Conservation (phyloP, 1,140 invertebrate species). For the Zaprionus capensis region DNA sequence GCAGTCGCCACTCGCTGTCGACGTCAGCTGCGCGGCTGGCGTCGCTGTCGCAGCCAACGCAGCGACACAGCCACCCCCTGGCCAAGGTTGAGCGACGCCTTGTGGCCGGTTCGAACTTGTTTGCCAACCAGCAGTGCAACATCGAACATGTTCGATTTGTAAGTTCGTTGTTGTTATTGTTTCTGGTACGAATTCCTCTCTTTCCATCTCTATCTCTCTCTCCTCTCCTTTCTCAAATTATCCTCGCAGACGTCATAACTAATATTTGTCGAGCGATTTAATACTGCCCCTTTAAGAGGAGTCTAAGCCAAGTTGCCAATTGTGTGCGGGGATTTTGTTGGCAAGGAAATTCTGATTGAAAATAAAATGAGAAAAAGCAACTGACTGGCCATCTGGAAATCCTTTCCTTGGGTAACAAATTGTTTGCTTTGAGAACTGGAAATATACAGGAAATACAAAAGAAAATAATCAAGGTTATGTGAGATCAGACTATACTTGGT, state of each 20-base stretch:
- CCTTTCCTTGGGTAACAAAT: no score
- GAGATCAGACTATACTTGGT: no score
- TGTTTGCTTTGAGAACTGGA: no score
- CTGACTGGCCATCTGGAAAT: not conserved
- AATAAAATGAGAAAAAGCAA: not conserved
- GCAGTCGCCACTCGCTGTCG: no score
- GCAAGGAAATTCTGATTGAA: not conserved
- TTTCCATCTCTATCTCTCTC: not conserved
- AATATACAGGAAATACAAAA: no score
- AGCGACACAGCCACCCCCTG: conserved; percentile 27
- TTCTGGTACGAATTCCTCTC: not conserved
- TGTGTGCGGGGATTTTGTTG: not conserved
- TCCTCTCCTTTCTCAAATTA: not conserved
- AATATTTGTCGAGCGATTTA: conserved; percentile 1
- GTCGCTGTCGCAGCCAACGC: conserved; percentile 24
- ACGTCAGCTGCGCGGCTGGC: conserved; percentile 22
- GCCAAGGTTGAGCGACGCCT: conserved; percentile 19
- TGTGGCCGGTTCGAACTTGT: conserved; percentile 57
- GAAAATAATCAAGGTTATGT: no score
- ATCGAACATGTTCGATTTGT: conserved; percentile 57
- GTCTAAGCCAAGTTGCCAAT: not conserved
- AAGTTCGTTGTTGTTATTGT: not conserved
- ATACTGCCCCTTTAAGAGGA: not conserved
- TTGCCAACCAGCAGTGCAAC: not conserved
- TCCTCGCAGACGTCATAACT: conserved; percentile 4